Evolutionary conservation across 2,113 vertebrate species (phyloP), one percentile per base, ranked within the genome.

Genomic region (Pseudorasbora parva): DNA sequence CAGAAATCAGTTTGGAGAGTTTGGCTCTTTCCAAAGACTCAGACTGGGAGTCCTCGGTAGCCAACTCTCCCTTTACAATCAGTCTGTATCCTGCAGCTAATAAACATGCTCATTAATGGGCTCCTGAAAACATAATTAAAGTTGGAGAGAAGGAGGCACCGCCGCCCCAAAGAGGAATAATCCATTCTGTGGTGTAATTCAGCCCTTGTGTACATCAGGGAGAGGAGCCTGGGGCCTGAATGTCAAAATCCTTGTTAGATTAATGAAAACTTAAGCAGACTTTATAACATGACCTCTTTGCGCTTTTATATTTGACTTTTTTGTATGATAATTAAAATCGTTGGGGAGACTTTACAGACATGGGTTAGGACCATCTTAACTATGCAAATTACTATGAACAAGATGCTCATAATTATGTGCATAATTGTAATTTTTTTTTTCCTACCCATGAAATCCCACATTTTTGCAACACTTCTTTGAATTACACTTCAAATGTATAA

Each of bases 101-200:
- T 71, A 82, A 86, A 69, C 79, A 64, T 59, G 49, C 73, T 66
- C 66, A 41, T 80, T 84, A 88, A 82, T 57, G 68, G 68, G 77
- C 47, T 84, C 57, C 54, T 83, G 71, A 74, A 84, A 85, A 86
- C 76, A 59, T 86, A 82, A 87, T 84, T 84, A 85, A 83, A 72
- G 43, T 57, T 30, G 57, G 15, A 33, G 80, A 59, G 37, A 84
- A 82, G 25, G 82, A 78, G 59, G 71, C 71, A 71, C 76, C 9
- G 51, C 68, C 11, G 62, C 77, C 77, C 59, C 45, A 60, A 74
- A 85, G 79, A 79, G 74, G 66, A 72, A 81, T 33, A 62, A 73
- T 81, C 54, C 27, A 51, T 43, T 75, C 69, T 59, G 83, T 81
- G 79, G 49, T 85, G 75, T 51, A 66, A 82, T 43, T 54, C 73